Conservation (phyloP, 2,888 invertebrate genomes). For the Unio delphinus region DNA sequence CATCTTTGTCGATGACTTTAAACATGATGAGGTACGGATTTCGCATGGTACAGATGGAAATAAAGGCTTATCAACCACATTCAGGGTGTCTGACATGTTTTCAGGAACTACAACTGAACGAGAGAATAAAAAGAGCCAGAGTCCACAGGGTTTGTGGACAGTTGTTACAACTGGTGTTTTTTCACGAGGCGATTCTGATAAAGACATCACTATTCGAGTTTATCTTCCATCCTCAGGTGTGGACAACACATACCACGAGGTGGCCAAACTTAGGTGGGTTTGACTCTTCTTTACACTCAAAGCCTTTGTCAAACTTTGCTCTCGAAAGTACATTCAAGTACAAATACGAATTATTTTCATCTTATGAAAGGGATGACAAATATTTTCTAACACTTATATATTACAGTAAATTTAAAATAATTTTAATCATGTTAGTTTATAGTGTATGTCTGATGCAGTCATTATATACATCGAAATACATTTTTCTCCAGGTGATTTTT, state of each 20-base stretch:
- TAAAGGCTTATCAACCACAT: constrained; percentile 16
- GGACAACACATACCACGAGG: constrained; percentile 46
- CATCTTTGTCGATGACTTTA: constrained; percentile 46
- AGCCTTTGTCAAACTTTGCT: too few species aligned
- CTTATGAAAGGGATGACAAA: too few species aligned
- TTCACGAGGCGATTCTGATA: constrained; percentile 15
- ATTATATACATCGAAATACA: too few species aligned
- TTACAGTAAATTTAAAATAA: too few species aligned
- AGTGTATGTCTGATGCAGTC: too few species aligned
- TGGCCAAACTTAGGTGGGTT: constrained; percentile 50
- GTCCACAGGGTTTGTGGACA: constrained; percentile 40
- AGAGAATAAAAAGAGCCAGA: constrained; percentile 15
- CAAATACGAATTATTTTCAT: too few species aligned
- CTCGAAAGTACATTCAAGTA: too few species aligned
- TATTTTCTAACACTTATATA: too few species aligned
- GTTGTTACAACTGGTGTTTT: constrained; percentile 30
- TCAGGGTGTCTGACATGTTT: constrained; percentile 12
- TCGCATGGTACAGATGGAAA: constrained; percentile 12
- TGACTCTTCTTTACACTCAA: too few species aligned
- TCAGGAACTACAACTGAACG: background rate
- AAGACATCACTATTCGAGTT: constrained; percentile 37
- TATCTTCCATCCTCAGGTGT: constrained; percentile 43
- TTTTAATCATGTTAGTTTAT: too few species aligned
- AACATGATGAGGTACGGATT: constrained; percentile 32
- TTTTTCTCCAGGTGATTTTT: too few species aligned